These are phyloP conservation scores for Toxotes lorentzi DNA, from an alignment of 2,797 vertebrate genomes.

Conservation along the genomic window DNA sequence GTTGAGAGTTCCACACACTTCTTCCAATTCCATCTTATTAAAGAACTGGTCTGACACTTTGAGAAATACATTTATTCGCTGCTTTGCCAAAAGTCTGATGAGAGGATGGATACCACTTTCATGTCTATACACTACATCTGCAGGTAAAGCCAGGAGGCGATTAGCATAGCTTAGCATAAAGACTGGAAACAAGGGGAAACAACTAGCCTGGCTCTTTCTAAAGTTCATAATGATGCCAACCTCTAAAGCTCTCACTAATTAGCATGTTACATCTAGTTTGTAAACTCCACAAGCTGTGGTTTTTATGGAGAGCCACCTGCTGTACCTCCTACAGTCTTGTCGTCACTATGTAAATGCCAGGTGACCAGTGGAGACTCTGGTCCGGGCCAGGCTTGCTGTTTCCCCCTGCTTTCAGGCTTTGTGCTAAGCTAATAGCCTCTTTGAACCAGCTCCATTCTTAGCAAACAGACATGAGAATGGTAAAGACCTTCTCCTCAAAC, in stretches of 20 bases:
- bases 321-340: too few relatives aligned
- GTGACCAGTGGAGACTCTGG: background rate
- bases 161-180: conserved; percentile 12
- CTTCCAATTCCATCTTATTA: background rate
- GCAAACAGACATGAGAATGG: background rate
- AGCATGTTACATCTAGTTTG: background rate
- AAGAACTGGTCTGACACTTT: background rate
- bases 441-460: background rate
- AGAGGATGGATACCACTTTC: background rate
- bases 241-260: background rate
- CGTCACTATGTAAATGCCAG: background rate
- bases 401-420: background rate
- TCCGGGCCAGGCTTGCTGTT: background rate
- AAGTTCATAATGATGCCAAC: background rate
- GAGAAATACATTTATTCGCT: background rate
- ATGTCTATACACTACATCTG: too few relatives aligned
- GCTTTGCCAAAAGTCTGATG: background rate
- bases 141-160: too few relatives aligned
- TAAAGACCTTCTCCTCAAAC: background rate
- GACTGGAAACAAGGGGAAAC: background rate
- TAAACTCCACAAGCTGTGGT: background rate
- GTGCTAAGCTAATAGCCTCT: conserved; percentile 14
- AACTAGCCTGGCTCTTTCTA: background rate
- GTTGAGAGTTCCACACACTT: background rate
- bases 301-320: background rate